Percentiles rank a stretch among this genome's conserved stretches.
Evolutionary conservation across 2,113 vertebrate genomes (phyloP).

Genomic region (Syrmaticus mikado): DNA sequence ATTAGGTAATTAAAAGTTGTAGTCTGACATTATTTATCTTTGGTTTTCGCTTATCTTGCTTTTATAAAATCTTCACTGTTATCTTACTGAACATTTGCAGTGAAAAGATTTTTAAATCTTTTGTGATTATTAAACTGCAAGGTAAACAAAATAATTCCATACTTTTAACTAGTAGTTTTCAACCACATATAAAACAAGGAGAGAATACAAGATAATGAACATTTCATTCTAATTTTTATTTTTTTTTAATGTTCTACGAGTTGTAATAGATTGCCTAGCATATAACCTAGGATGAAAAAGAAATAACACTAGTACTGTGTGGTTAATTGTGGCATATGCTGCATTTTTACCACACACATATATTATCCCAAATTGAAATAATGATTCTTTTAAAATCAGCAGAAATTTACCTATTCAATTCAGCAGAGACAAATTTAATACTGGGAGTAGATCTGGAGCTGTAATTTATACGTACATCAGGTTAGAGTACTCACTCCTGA

Average conservation of each 20-base stretch:
- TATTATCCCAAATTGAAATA: neutral
- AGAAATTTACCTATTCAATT: neutral
- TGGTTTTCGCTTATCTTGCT: slow-evolving; percentile 63
- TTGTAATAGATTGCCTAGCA: neutral
- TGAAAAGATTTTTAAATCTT: slow-evolving; percentile 50
- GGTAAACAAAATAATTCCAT: slow-evolving; percentile 35
- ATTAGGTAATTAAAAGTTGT: slow-evolving; percentile 71
- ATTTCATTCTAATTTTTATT: neutral
- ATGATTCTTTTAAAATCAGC: neutral
- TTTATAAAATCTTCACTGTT: slow-evolving; percentile 67
- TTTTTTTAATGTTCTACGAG: neutral
- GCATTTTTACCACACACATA: accelerated
- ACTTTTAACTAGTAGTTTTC: slow-evolving; percentile 21
- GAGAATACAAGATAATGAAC: neutral
- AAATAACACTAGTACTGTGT: neutral
- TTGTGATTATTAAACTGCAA: slow-evolving; percentile 60
- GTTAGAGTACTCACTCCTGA: accelerated
- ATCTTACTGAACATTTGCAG: slow-evolving; percentile 42
- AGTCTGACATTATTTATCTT: slow-evolving; percentile 63
- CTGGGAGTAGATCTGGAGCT: neutral
- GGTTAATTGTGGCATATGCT: neutral
- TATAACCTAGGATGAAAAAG: neutral
- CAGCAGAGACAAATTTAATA: neutral
- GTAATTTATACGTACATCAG: neutral
- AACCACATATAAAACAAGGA: slow-evolving; percentile 43